Percentiles rank a stretch among this genome's conserved stretches.
Conservation (phyloP, 2,888 invertebrate species). For the Smittia aterrima region DNA sequence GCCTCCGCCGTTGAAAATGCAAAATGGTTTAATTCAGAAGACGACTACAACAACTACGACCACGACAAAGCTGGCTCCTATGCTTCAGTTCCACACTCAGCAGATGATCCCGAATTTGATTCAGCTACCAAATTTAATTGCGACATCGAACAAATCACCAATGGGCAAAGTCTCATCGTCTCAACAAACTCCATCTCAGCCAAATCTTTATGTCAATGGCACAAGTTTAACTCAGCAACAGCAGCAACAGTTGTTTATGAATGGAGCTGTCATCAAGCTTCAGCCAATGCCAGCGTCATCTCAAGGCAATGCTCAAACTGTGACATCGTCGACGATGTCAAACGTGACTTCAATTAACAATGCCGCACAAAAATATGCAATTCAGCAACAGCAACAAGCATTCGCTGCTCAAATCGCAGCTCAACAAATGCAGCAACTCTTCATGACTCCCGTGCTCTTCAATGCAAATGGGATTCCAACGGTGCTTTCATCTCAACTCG, state of each 20-base stretch:
- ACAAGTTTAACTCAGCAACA: slow-evolving; percentile 45
- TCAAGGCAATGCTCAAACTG: slow-evolving; percentile 43
- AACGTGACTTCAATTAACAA: slow-evolving; percentile 19
- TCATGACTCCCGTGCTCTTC: slow-evolving; percentile 52
- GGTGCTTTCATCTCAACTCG: slow-evolving; percentile 48
- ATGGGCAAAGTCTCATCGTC: neutral
- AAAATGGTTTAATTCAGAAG: slow-evolving; percentile 40
- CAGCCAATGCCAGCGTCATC: slow-evolving; percentile 45
- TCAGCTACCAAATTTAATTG: slow-evolving; percentile 62
- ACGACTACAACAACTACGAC: slow-evolving; percentile 48
- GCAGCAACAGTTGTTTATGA: slow-evolving; percentile 52
- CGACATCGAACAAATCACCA: slow-evolving; percentile 45
- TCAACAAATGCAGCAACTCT: slow-evolving; percentile 43
- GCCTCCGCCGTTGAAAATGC: slow-evolving; percentile 40
- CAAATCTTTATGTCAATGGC: slow-evolving; percentile 33
- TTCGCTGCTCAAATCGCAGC: slow-evolving; percentile 48
- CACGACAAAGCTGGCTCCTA: slow-evolving; percentile 43
- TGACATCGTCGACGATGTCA: slow-evolving; percentile 27
- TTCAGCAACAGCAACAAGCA: slow-evolving; percentile 42
- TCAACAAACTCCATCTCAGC: slow-evolving; percentile 14
- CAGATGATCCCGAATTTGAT: slow-evolving; percentile 61
- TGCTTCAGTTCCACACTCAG: slow-evolving; percentile 33
- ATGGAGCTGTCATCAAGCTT: slow-evolving; percentile 53
- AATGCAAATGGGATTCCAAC: slow-evolving; percentile 52
- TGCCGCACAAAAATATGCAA: slow-evolving; percentile 18